Conservation (phyloP, 2,888 invertebrate genomes). For the Hetaerina titia region DNA sequence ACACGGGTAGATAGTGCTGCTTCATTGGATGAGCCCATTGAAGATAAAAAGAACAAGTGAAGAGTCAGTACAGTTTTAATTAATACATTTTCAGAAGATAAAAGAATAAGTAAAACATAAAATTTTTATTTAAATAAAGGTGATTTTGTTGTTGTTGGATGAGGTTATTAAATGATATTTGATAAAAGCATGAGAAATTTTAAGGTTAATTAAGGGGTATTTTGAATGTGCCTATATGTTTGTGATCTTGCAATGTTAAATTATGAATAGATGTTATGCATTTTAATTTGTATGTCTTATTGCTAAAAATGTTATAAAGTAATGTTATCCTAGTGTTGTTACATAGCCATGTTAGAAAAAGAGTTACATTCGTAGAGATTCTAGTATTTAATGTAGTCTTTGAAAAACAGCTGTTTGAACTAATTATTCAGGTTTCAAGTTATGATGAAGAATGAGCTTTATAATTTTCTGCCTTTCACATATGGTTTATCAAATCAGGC, state of each 20-base stretch:
- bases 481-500: no score
- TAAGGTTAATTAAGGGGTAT: neutral
- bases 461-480: no score
- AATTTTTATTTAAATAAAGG: neutral
- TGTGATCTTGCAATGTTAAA: neutral
- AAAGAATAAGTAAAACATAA: neutral
- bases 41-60: slow-evolving; percentile 66
- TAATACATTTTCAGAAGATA: neutral
- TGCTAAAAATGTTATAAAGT: neutral
- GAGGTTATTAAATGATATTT: neutral
- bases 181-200: neutral
- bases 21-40: slow-evolving; percentile 54
- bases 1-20: slow-evolving; percentile 86
- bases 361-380: no score
- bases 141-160: neutral
- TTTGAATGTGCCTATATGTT: neutral
- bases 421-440: no score
- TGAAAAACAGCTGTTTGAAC: no score
- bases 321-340: neutral
- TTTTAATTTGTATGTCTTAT: neutral
- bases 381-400: no score
- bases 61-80: neutral
- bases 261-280: neutral
- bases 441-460: no score
- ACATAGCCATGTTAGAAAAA: neutral